These are phyloP conservation scores for Eolophus roseicapilla DNA, from an alignment of 2,113 vertebrate species.

Conservation along the genomic window DNA sequence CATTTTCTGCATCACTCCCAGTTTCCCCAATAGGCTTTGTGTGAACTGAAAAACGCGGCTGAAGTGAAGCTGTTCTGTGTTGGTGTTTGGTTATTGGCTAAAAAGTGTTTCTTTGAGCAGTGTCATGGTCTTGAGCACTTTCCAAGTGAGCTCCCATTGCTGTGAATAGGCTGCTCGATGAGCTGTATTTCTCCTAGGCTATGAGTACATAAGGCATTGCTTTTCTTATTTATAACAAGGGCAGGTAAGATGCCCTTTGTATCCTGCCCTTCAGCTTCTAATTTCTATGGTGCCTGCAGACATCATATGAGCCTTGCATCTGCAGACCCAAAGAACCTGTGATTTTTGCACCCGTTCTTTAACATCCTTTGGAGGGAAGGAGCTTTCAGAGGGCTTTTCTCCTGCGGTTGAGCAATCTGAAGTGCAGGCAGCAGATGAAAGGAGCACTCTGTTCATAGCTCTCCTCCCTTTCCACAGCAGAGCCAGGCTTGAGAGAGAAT, in stretches of 20 bases:
- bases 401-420: neutral
- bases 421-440: constrained; percentile 23
- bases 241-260: neutral
- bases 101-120: neutral
- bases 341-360: neutral
- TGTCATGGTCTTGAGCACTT: neutral
- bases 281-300: neutral
- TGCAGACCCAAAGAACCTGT: neutral
- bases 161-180: neutral
- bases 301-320: accelerated
- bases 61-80: neutral
- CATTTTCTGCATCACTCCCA: accelerated
- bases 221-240: neutral
- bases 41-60: accelerated
- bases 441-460: neutral
- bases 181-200: neutral
- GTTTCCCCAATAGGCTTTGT: neutral
- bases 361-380: neutral
- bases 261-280: neutral
- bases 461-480: neutral
- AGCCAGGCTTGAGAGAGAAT: neutral
- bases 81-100: neutral
- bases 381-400: neutral
- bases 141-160: neutral
- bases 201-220: accelerated